These are phyloP conservation scores for Lasius fuliginosus DNA, from an alignment of 2,888 invertebrate genomes.

Conservation along the genomic window DNA sequence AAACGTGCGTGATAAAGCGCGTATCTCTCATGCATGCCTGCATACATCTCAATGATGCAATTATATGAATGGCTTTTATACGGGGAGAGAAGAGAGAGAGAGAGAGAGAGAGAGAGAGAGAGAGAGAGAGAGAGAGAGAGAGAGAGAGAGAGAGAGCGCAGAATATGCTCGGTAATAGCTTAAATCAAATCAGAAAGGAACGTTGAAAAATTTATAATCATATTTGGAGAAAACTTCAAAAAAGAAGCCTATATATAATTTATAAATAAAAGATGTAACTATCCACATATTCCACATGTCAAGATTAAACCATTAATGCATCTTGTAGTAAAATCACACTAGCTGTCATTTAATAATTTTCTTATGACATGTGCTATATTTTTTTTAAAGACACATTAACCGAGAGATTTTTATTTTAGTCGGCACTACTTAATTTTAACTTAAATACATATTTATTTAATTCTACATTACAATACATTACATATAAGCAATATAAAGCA, in stretches of 20 bases:
- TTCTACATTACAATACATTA: not conserved
- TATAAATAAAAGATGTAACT: not conserved
- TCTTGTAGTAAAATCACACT: not conserved
- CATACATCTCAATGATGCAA: constrained; percentile 8
- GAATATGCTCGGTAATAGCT: not conserved
- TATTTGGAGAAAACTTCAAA: not conserved
- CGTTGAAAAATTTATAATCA: not conserved
- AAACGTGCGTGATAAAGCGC: constrained; percentile 35
- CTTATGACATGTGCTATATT: not conserved
- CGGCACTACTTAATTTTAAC: not conserved
- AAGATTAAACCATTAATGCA: not conserved
- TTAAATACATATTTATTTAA: not conserved
- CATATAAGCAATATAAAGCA: not conserved
- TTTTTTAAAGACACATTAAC: not conserved
- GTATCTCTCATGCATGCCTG: not conserved
- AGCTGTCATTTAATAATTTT: not conserved
- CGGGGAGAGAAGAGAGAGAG: too few relatives aligned
- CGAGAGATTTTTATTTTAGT: not conserved
- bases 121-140: too few relatives aligned
- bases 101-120: too few relatives aligned
- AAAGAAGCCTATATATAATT: not conserved
- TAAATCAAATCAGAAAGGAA: not conserved
- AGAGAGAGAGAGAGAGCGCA: too few relatives aligned
- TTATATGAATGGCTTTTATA: not conserved
- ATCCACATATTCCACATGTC: not conserved